These are phyloP conservation scores for Acestrorhynchus altus DNA, from an alignment of 2,797 vertebrate genomes.

Conservation along the genomic window DNA sequence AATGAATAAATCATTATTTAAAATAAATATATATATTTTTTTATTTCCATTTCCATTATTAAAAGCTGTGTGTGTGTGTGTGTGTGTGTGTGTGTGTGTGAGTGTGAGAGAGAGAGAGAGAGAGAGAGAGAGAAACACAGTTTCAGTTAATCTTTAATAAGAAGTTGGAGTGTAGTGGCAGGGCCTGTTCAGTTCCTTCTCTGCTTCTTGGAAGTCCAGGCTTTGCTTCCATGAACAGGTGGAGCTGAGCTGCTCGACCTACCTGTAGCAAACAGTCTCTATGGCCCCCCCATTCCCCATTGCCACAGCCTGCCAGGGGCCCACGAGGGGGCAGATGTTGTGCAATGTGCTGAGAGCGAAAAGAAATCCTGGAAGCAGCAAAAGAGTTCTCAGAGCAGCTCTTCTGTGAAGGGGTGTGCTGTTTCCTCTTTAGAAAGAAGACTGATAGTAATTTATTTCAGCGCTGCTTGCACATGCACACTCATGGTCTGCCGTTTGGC, in stretches of 20 bases:
- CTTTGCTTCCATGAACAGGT: conserved; percentile 49
- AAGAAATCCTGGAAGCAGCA: conserved; percentile 15
- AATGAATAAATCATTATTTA: too few species aligned
- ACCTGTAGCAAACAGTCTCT: neutral
- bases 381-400: neutral
- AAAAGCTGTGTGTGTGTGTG: neutral
- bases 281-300: too few species aligned
- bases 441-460: neutral
- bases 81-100: neutral
- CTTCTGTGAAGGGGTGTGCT: neutral
- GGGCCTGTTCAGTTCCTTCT: conserved; percentile 46
- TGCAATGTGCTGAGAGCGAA: neutral
- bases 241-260: neutral
- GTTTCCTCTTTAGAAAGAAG: conserved; percentile 14
- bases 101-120: neutral
- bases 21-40: too few species aligned
- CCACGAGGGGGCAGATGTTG: conserved; percentile 25
- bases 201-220: conserved; percentile 48
- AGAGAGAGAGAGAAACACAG: neutral
- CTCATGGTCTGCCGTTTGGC: neutral
- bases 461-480: neutral
- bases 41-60: neutral
- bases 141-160: conserved; percentile 54
- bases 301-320: neutral
- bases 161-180: conserved; percentile 28